Conservation (phyloP, 2,888 invertebrate genomes). For the Dascillus cervinus region DNA sequence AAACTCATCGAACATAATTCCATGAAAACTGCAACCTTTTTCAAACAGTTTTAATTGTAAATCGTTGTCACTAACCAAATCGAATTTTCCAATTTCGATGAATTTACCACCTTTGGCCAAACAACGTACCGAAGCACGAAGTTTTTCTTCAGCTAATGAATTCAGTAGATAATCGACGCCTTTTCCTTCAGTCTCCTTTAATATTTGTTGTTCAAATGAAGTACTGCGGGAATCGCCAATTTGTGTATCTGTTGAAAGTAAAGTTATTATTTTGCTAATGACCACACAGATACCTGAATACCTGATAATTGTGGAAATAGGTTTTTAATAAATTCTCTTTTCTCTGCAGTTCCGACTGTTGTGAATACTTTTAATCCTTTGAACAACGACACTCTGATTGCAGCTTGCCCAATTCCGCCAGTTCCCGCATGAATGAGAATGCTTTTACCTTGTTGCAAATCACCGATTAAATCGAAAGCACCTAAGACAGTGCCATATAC, state of each 20-base stretch:
- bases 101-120: slow-evolving; percentile 58
- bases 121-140: slow-evolving; percentile 60
- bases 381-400: too few relatives aligned
- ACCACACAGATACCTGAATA: too few relatives aligned
- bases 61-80: slow-evolving; percentile 58
- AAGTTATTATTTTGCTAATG: too few relatives aligned
- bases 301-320: too few relatives aligned
- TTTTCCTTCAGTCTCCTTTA: slow-evolving; percentile 70
- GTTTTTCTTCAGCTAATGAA: slow-evolving; percentile 83
- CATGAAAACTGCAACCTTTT: slow-evolving; percentile 67
- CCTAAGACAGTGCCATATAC: too few relatives aligned
- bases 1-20: slow-evolving; percentile 58
- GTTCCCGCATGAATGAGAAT: too few relatives aligned
- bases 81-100: slow-evolving; percentile 79
- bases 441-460: too few relatives aligned
- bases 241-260: slow-evolving; percentile 59
- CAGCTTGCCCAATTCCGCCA: too few relatives aligned
- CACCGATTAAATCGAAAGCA: too few relatives aligned
- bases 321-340: too few relatives aligned
- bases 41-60: slow-evolving; percentile 60
- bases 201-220: slow-evolving; percentile 79
- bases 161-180: slow-evolving; percentile 90
- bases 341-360: too few relatives aligned
- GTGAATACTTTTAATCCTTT: too few relatives aligned
- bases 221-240: slow-evolving; percentile 84